phyloP scores from a whole-genome alignment of 2,888 invertebrate species.

The Linyphia triangularis region DNA sequence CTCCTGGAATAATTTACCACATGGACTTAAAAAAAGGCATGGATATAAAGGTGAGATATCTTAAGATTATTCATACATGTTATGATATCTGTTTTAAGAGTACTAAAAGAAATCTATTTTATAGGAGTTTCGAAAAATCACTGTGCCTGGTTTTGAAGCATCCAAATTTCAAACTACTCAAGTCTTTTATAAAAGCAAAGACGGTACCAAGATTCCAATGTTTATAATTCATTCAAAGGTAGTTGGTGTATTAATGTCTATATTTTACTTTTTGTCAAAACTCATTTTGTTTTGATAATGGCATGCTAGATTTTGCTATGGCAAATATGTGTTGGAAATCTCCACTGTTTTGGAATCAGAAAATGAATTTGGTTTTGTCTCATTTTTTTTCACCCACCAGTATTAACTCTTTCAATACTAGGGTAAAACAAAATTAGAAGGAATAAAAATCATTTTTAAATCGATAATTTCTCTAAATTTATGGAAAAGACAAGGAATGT shows the following conservation, averaged over 20 bases:
- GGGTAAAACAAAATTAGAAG: no score
- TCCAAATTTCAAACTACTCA: slow-evolving; percentile 90
- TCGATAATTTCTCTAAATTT: no score
- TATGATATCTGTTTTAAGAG: not conserved
- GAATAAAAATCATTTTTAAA: no score
- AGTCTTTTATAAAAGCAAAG: slow-evolving; percentile 82
- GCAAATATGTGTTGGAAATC: not conserved
- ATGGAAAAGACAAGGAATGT: no score
- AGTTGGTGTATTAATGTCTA: not conserved
- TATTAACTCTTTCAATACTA: no score
- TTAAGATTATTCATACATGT: not conserved
- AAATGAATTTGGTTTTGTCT: no score
- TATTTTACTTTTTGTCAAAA: not conserved
- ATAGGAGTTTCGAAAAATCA: slow-evolving; percentile 89
- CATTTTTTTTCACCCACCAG: no score
- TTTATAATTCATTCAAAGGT: slow-evolving; percentile 81
- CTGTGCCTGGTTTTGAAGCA: slow-evolving; percentile 89
- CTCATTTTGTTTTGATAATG: not conserved
- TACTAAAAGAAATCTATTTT: slow-evolving; percentile 67
- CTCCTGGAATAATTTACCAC: slow-evolving; percentile 91
- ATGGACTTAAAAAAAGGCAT: slow-evolving; percentile 87
- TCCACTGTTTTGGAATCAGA: not conserved
- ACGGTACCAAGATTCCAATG: slow-evolving; percentile 81
- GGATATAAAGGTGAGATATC: slow-evolving; percentile 75
- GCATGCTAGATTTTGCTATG: not conserved